Conservation (phyloP, 2,797 vertebrate genomes). For the Cottoperca gobio region DNA sequence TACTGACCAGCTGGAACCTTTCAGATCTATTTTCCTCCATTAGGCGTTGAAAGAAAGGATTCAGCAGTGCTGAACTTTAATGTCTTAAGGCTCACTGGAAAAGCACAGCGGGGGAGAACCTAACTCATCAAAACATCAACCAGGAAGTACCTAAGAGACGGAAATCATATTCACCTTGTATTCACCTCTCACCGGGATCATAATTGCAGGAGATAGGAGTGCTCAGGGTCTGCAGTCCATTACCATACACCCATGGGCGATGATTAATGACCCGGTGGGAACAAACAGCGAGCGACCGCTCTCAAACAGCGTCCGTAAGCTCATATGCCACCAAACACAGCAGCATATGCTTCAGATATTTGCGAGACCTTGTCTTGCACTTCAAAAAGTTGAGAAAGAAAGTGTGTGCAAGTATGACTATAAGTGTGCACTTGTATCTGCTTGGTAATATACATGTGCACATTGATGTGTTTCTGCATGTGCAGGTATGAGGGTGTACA, state of each 20-base stretch:
- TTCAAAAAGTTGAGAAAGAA: slow-evolving; percentile 42
- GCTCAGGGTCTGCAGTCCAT: slow-evolving; percentile 78
- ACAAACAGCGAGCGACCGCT: slow-evolving; percentile 69
- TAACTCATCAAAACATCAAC: slow-evolving; percentile 61
- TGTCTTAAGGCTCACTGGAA: slow-evolving; percentile 54
- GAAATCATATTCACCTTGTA: slow-evolving; percentile 84
- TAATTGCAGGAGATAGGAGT: slow-evolving; percentile 83
- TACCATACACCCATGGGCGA: slow-evolving; percentile 74
- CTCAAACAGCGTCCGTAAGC: slow-evolving; percentile 56
- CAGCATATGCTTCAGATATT: slow-evolving; percentile 32
- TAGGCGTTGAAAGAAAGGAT: slow-evolving; percentile 26
- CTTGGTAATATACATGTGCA: not conserved
- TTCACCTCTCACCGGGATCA: slow-evolving; percentile 80
- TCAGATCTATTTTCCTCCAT: slow-evolving; percentile 43
- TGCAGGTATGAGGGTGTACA: not conserved
- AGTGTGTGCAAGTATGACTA: not conserved
- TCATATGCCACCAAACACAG: slow-evolving; percentile 55
- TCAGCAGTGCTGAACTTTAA: slow-evolving; percentile 49
- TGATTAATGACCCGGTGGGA: slow-evolving; percentile 84
- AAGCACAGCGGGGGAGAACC: slow-evolving; percentile 58
- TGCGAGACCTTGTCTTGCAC: slow-evolving; percentile 45
- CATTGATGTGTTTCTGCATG: not conserved
- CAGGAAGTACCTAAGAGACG: slow-evolving; percentile 67
- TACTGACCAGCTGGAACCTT: slow-evolving; percentile 47
- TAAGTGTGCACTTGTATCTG: not conserved